Evolutionary conservation across 2,888 invertebrate species (phyloP).

Genomic region (Orthosia gothica): DNA sequence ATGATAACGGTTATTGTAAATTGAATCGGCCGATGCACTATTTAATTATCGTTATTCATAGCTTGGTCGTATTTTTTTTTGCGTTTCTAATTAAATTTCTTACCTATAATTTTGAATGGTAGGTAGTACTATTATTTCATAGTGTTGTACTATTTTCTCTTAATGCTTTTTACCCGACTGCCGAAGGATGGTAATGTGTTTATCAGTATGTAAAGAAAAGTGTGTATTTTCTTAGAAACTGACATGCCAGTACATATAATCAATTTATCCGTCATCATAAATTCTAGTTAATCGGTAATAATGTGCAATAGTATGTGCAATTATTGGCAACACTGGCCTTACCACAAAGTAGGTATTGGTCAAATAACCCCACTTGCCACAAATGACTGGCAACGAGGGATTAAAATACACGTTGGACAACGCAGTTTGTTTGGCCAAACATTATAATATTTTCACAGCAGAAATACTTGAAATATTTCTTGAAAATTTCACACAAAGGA

Average conservation of each 20-base stretch:
- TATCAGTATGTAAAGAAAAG: too few species aligned
- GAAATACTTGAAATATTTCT: conserved; percentile 29
- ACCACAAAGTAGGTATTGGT: background rate
- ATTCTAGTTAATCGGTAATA: background rate
- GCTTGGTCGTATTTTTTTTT: background rate
- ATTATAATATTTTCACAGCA: conserved; percentile 35
- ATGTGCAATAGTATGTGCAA: background rate
- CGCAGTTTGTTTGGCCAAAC: conserved; percentile 14
- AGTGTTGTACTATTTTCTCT: background rate
- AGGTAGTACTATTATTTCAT: background rate
- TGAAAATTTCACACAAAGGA: conserved; percentile 12
- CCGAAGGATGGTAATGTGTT: too few species aligned
- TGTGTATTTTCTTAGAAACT: too few species aligned
- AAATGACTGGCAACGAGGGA: conserved; percentile 47
- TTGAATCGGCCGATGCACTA: background rate
- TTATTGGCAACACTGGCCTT: conserved; percentile 6
- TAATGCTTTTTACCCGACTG: too few species aligned
- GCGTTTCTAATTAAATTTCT: background rate
- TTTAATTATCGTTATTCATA: background rate
- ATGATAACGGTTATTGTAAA: conserved; percentile 14
- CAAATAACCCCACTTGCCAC: conserved; percentile 6
- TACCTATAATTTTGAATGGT: background rate
- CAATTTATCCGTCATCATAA: background rate
- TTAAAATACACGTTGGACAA: conserved; percentile 33
- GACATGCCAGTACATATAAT: too few species aligned